phyloP scores from a whole-genome alignment of 2,797 vertebrate genomes.

The Phalanger gymnotis region DNA sequence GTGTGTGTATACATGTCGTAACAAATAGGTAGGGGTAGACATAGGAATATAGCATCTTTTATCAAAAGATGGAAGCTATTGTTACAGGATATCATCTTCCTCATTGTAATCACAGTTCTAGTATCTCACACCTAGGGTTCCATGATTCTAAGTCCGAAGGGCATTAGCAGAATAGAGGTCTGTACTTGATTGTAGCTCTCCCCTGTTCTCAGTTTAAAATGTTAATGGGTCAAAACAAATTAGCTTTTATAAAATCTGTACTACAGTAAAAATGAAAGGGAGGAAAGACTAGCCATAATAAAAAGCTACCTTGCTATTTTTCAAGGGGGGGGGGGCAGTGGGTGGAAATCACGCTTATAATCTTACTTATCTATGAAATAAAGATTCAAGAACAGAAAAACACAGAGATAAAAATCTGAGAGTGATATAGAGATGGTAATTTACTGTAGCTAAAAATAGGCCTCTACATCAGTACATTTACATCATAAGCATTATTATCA shows the following conservation, averaged over 20 bases:
- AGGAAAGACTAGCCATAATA: slow-evolving; percentile 49
- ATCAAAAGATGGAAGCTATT: background rate
- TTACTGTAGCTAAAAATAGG: slow-evolving; percentile 69
- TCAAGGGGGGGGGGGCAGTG: background rate
- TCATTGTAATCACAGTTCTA: background rate
- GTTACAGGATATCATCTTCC: background rate
- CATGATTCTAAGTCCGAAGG: background rate
- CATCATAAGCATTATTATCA: slow-evolving; percentile 2
- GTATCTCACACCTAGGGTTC: background rate
- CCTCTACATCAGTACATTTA: slow-evolving; percentile 31
- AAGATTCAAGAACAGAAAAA: slow-evolving; percentile 53
- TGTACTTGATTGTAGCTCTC: background rate
- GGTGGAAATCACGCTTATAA: background rate
- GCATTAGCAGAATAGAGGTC: background rate
- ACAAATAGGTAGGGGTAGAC: background rate
- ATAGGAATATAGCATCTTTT: background rate
- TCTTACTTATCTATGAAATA: slow-evolving; percentile 37
- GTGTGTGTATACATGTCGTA: background rate
- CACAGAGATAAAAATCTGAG: slow-evolving; percentile 56
- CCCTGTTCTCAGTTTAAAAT: background rate
- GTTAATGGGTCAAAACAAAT: background rate
- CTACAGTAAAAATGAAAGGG: slow-evolving; percentile 39
- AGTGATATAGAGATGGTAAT: slow-evolving; percentile 58
- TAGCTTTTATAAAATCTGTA: slow-evolving; percentile 18
- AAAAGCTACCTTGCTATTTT: slow-evolving; percentile 22